These are phyloP conservation scores for Notarius lentiginosus DNA, from an alignment of 2,113 vertebrate species.

Conservation along the genomic window DNA sequence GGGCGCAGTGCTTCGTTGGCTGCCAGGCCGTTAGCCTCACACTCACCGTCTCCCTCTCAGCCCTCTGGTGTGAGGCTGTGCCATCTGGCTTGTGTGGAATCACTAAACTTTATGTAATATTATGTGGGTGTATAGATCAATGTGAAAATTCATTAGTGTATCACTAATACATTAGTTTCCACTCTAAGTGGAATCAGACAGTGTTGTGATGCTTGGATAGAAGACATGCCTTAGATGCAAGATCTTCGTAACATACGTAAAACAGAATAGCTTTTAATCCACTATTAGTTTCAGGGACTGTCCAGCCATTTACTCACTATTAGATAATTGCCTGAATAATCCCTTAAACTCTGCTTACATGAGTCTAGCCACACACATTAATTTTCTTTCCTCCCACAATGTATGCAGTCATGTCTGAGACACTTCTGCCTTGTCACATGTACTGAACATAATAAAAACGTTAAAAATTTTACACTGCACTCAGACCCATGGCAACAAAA, in stretches of 20 bases:
- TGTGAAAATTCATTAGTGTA: slow-evolving; percentile 13
- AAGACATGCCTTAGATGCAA: not conserved
- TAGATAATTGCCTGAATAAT: slow-evolving; percentile 10
- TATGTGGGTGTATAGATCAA: slow-evolving; percentile 24
- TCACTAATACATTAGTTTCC: not conserved
- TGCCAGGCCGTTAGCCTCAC: slow-evolving; percentile 32
- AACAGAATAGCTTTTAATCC: slow-evolving; percentile 6
- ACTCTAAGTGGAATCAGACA: not conserved
- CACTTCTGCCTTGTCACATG: slow-evolving; percentile 22
- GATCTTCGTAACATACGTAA: not conserved
- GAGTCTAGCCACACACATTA: slow-evolving; percentile 16
- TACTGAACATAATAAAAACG: not conserved
- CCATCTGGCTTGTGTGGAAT: slow-evolving; percentile 36
- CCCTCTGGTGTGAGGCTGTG: slow-evolving; percentile 28
- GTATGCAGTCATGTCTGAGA: slow-evolving; percentile 29
- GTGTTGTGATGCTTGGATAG: not conserved
- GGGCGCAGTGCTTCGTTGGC: slow-evolving; percentile 4
- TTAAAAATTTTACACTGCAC: not conserved
- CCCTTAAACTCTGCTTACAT: slow-evolving; percentile 22
- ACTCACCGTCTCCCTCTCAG: slow-evolving; percentile 30
- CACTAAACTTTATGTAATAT: slow-evolving; percentile 32
- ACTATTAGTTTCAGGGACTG: slow-evolving; percentile 5
- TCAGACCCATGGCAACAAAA: slow-evolving; percentile 6
- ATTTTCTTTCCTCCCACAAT: slow-evolving; percentile 28
- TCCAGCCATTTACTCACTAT: slow-evolving; percentile 14